Base-by-base conservation (phyloP, 2,797 vertebrate genomes). In the Merluccius polli region DNA sequence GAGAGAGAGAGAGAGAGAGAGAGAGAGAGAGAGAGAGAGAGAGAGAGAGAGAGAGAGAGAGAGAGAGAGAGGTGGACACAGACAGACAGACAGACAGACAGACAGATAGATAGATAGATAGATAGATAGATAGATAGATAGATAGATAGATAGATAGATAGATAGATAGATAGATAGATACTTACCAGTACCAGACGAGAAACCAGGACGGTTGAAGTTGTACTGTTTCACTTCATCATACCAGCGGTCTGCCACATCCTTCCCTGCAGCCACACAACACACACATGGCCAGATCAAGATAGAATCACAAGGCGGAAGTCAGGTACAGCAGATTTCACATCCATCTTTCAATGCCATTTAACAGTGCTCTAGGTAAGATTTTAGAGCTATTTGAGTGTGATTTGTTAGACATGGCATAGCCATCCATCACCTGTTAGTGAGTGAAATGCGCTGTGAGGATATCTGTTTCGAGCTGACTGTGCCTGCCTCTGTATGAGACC, bases 211-310 rank as follows among this genome's bases (percentile, higher is more conserved):
- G 91, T 94, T 97, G 88, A 98, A 99, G 90, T 95, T 98, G 88
- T 99, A 99, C 81, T 95, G 95, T 84, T 97, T 97, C 80, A 98
- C 98, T 85, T 99, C 98, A 80, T 93, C 94, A 82, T 99, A 99
- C 98, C 98, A 99, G 82, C 97, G 95, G 65, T 98, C 97, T 69
- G 96, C 93, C 77, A 99, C 98, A 77, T 99, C 97, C 79, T 95
- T 95, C 70, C 97, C 98, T 99, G 89, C 72, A 90, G 48, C 59
- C 15, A n/a, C 68, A 87, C 21, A 48, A 29, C 71, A 72, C 71
- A 38, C 71, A 48, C 36, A 38, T n/a, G 16, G 35, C 41, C 71
- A 72, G 35, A 72, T 27, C 24, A 44, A 21, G 36, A 72, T 41
- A 30, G 38, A 72, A 13, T n/a, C 33, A 72, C 24, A 24, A 71